Evolutionary conservation across 30 jellyfish, hydroid and myxozoan species (phyloP).

Genomic region (Hydractinia echinata): DNA sequence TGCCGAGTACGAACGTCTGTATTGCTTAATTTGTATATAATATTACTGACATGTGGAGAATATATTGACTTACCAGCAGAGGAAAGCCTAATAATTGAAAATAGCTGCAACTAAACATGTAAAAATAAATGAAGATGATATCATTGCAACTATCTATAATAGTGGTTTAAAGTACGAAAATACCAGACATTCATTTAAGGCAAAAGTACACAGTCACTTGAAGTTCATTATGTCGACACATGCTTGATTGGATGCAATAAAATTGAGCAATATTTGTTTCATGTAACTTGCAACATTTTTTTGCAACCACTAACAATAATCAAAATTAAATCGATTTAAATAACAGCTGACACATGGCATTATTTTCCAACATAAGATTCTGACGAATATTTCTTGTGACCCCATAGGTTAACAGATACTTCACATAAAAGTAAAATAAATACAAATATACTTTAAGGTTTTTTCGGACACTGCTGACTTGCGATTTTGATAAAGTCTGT

Average conservation of each 20-base stretch:
- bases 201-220: too few relatives aligned
- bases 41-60: too few relatives aligned
- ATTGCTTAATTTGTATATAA: too few relatives aligned
- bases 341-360: not conserved
- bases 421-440: too few relatives aligned
- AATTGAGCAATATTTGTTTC: too few relatives aligned
- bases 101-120: conserved; percentile 73
- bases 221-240: too few relatives aligned
- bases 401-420: too few relatives aligned
- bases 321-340: not conserved
- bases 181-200: not conserved
- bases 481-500: conserved; percentile 87
- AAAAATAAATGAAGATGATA: not conserved
- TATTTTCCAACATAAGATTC: not conserved
- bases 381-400: too few relatives aligned
- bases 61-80: conserved; percentile 67
- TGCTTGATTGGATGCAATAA: too few relatives aligned
- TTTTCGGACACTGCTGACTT: conserved; percentile 98
- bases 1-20: too few relatives aligned
- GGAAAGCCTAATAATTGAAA: conserved; percentile 69
- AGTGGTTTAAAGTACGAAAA: not conserved
- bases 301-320: not conserved
- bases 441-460: conserved; percentile 63
- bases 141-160: not conserved
- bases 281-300: too few relatives aligned